Evolutionary conservation across 2,113 vertebrate species (phyloP), one percentile per base, ranked within the genome.

Genomic region (Pseudorectes ferrugineus): DNA sequence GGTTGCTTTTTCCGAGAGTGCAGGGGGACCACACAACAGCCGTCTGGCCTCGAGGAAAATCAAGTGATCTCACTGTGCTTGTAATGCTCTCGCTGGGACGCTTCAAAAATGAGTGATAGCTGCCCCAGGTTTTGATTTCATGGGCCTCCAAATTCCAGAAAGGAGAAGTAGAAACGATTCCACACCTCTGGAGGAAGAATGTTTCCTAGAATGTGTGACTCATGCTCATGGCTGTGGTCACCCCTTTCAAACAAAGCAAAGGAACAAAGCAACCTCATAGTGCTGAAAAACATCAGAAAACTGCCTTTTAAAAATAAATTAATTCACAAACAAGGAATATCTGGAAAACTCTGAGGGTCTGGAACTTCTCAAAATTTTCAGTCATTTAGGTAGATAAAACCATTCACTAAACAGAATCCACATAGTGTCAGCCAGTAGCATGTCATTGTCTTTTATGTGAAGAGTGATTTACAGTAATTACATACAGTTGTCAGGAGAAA

Each of bases 391-490:
- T 42, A 96, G 93, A 92, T 79, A 75, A 92, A 96, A 49, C 63
- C 61, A 76, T 84, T 94, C 88, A 61, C 59, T 77, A 78, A 95
- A 92, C 38, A 61, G 36, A 71, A 80, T 73, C 68, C 79, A 94
- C 14, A 23, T 52, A 88, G 85, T 58, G 73, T 91, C 52, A 96
- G 77, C 93, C 91, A 88, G 94, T 97, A 97, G 91, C 86, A 54
- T 2, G 22, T 92, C 79, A 48, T 88, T 70, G 71, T 96, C 94
- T 98, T 91, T 97, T 88, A 88, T 55, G 57, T 40, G 70, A 90
- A 93, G 85, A 97, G 85, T 84, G 95, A 97, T 96, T 97, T 98
- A 84, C 81, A 93, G 85, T 93, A 86, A 97, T 97, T 97, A 97
- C 89, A 92, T 94, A 85, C 36, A 92, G 77, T 87, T 94, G 95